phyloP scores from a whole-genome alignment of 1,140 invertebrate species.

The Pentalonia nigronervosa region DNA sequence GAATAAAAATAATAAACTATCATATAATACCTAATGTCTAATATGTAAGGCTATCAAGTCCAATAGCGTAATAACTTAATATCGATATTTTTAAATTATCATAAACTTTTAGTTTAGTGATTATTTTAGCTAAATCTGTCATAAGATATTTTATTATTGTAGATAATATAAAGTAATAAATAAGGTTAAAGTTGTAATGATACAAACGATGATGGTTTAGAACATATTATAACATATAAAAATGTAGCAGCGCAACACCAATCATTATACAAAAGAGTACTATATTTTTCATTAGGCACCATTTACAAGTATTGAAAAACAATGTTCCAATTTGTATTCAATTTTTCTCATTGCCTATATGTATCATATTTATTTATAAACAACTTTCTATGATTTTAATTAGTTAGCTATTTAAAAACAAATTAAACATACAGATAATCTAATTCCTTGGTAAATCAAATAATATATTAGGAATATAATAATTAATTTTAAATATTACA shows the following conservation, averaged over 20 bases:
- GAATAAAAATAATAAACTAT: no score
- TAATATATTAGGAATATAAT: background rate
- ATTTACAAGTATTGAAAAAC: background rate
- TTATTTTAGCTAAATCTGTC: background rate
- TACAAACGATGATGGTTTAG: background rate
- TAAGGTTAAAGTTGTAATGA: background rate
- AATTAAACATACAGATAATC: background rate
- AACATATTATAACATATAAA: background rate
- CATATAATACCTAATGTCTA: no score
- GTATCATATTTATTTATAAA: background rate
- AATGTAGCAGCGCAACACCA: background rate
- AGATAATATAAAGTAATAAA: background rate
- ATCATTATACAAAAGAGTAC: background rate
- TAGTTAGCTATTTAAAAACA: background rate
- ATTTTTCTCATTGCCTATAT: background rate
- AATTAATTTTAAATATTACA: background rate
- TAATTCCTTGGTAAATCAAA: background rate
- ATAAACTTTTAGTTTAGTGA: background rate
- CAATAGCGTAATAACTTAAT: no score
- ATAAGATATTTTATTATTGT: background rate
- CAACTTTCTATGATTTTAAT: background rate
- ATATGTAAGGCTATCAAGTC: no score
- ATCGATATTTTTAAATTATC: no score
- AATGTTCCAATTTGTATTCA: background rate
- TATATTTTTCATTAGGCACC: background rate